Evolutionary conservation across 2,113 vertebrate species (phyloP).

Genomic region (Larimichthys polyactis): DNA sequence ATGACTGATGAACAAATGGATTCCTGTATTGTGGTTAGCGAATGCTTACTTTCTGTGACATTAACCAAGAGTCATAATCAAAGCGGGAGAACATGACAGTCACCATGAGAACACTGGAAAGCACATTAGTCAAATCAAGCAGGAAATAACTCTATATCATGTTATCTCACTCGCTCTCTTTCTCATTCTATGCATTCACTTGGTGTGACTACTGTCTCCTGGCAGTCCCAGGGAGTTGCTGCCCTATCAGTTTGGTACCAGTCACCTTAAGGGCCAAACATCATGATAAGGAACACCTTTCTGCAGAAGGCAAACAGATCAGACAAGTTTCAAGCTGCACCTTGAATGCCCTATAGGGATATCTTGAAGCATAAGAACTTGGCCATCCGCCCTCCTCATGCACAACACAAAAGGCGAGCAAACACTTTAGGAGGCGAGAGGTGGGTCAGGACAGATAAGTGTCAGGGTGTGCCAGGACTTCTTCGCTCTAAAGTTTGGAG

Average conservation of each 20-base stretch:
- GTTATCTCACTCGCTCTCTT: conserved; percentile 6
- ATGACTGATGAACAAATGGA: conserved; percentile 28
- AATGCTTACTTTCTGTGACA: conserved; percentile 34
- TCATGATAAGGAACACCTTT: conserved; percentile 77
- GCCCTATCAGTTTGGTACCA: conserved; percentile 68
- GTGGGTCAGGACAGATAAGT: conserved; percentile 80
- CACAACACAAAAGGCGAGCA: conserved; percentile 80
- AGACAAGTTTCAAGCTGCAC: conserved; percentile 76
- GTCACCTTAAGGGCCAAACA: conserved; percentile 64
- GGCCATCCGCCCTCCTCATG: conserved; percentile 68
- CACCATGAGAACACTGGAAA: conserved; percentile 29
- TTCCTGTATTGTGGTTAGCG: conserved; percentile 9
- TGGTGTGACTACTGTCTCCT: conserved; percentile 51
- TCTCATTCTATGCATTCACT: conserved; percentile 27
- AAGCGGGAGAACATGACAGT: conserved; percentile 27
- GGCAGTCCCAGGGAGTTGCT: conserved; percentile 61
- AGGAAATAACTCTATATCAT: conserved; percentile 39
- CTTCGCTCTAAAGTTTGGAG: conserved; percentile 61
- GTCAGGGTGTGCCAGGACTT: conserved; percentile 73
- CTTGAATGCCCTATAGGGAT: conserved; percentile 69
- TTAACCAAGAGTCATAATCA: conserved; percentile 36
- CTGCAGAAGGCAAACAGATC: conserved; percentile 76
- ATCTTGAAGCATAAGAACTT: conserved; percentile 74
- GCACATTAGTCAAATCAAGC: conserved; percentile 54
- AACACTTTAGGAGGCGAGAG: conserved; percentile 72